Percentiles rank a stretch among this genome's conserved stretches.
Evolutionary conservation across 2,113 vertebrate genomes (phyloP).

Genomic region (Podilymbus podiceps): DNA sequence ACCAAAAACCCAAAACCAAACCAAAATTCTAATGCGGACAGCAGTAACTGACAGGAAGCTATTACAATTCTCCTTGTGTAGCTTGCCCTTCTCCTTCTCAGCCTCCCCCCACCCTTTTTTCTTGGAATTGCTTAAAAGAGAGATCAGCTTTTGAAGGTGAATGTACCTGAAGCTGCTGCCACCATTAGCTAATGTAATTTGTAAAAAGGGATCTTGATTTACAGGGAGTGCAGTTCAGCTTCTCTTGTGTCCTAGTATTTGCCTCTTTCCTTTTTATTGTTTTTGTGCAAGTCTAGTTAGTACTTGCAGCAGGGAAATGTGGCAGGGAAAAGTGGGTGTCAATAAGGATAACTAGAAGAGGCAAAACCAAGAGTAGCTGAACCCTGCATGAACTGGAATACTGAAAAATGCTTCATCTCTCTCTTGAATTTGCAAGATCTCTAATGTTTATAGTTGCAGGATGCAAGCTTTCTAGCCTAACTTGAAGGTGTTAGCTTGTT

Average conservation of each 20-base stretch:
- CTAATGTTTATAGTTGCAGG: neutral
- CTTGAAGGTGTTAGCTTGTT: neutral
- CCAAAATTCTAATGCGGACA: neutral
- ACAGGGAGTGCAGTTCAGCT: neutral
- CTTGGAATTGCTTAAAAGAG: slow-evolving; percentile 26
- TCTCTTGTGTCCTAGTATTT: neutral
- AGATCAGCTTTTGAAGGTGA: slow-evolving; percentile 35
- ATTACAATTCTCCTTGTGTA: slow-evolving; percentile 30
- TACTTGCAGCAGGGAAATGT: neutral
- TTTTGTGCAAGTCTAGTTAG: neutral
- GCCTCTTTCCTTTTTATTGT: neutral
- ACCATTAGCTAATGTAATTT: slow-evolving; percentile 52
- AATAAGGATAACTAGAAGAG: neutral
- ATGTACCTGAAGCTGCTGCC: neutral
- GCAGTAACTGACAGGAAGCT: slow-evolving; percentile 6
- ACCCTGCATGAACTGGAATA: neutral
- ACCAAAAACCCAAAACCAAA: no score
- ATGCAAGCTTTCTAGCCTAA: neutral
- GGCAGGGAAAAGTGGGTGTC: neutral
- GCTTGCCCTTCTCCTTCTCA: neutral
- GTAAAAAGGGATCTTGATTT: neutral
- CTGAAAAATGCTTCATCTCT: neutral
- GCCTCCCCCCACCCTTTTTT: neutral
- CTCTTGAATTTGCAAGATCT: neutral
- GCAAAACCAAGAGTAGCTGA: neutral